These are phyloP conservation scores for Sebastes hubbsi DNA, from an alignment of 2,797 vertebrate genomes.

Conservation along the genomic window DNA sequence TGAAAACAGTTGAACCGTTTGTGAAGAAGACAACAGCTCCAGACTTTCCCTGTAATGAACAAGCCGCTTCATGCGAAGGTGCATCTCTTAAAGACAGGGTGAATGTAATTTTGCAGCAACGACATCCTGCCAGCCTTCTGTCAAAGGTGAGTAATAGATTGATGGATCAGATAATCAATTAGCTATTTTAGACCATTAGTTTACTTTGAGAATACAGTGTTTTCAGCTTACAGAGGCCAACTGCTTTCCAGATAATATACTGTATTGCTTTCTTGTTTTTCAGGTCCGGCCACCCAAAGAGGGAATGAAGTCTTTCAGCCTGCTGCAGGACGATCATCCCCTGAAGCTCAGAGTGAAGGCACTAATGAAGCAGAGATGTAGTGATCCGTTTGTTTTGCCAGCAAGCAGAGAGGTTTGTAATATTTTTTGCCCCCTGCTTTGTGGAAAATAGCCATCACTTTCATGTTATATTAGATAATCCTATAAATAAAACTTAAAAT, in stretches of 20 bases:
- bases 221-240: background rate
- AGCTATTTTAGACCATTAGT: background rate
- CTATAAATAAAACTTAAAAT: background rate
- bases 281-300: background rate
- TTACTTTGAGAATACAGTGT: background rate
- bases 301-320: background rate
- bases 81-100: conserved; percentile 61
- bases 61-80: background rate
- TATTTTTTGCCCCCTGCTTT: background rate
- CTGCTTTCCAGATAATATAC: background rate
- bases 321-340: conserved; percentile 49
- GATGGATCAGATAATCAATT: background rate
- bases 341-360: conserved; percentile 63
- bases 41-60: background rate
- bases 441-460: background rate
- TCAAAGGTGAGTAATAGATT: conserved; percentile 39
- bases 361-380: conserved; percentile 35
- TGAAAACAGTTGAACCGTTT: conserved; percentile 20
- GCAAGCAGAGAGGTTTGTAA: conserved; percentile 42
- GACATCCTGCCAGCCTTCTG: background rate
- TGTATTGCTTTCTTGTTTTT: background rate
- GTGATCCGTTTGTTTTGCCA: background rate
- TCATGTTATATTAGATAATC: background rate
- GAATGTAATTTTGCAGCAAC: conserved; percentile 50
- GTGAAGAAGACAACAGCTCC: background rate